Conservation (phyloP, 2,888 invertebrate genomes). For the Parnassius orleans region DNA sequence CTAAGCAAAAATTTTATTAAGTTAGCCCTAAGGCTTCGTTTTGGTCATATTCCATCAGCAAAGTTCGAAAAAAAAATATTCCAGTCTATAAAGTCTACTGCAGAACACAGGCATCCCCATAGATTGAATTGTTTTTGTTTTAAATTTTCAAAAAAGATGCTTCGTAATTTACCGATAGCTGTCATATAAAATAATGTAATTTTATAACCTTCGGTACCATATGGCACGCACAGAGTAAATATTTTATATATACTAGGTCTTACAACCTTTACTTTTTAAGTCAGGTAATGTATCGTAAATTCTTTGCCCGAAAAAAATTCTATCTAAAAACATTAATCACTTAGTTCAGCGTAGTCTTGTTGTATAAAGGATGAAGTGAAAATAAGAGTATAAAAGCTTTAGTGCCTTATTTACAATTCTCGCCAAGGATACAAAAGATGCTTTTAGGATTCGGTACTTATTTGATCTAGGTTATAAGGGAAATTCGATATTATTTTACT, state of each 20-base stretch:
- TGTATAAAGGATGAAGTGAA: constrained; percentile 9
- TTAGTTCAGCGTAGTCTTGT: constrained; percentile 1
- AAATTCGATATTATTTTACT: neutral
- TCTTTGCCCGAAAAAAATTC: neutral
- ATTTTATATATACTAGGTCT: neutral
- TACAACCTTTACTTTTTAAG: neutral
- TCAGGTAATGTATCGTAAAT: constrained; percentile 22
- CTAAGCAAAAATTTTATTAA: too few relatives aligned
- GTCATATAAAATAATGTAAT: neutral
- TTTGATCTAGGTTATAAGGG: neutral
- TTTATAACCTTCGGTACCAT: neutral
- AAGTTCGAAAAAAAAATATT: too few relatives aligned
- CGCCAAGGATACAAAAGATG: constrained; percentile 5
- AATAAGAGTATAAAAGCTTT: constrained; percentile 7
- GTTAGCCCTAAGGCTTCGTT: too few relatives aligned
- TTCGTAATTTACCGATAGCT: neutral
- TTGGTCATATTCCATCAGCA: too few relatives aligned
- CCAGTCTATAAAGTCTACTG: too few relatives aligned
- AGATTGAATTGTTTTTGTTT: too few relatives aligned
- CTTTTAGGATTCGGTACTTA: constrained; percentile 6
- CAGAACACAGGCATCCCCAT: too few relatives aligned
- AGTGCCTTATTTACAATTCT: constrained; percentile 12
- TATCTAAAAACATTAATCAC: constrained; percentile 13
- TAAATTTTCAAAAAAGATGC: too few relatives aligned
- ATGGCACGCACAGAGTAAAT: neutral